Conservation (phyloP, 2,888 invertebrate species). For the Cancer borealis region DNA sequence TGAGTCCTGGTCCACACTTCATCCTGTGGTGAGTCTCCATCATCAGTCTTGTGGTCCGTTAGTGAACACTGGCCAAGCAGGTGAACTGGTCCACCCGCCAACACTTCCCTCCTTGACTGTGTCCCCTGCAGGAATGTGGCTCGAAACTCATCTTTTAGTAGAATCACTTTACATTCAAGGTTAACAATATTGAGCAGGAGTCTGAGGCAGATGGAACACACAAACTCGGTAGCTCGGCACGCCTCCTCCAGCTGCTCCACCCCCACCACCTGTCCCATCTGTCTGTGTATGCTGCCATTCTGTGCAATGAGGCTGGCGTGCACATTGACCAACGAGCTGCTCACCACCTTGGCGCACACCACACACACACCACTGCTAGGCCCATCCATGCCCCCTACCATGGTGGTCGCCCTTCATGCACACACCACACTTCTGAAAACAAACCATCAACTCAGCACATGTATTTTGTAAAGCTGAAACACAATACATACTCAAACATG, state of each 20-base stretch:
- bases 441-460: background rate
- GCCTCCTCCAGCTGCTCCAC: slow-evolving; percentile 48
- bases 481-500: too few relatives aligned
- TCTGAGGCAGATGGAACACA: slow-evolving; percentile 43
- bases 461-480: too few relatives aligned
- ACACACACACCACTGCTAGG: background rate
- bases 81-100: background rate
- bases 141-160: slow-evolving; percentile 45
- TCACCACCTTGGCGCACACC: slow-evolving; percentile 49
- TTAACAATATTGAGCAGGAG: slow-evolving; percentile 53
- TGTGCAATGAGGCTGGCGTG: slow-evolving; percentile 46
- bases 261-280: slow-evolving; percentile 52
- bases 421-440: slow-evolving; percentile 8
- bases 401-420: background rate
- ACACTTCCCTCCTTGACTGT: background rate
- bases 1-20: background rate
- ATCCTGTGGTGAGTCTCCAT: background rate
- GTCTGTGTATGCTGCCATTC: slow-evolving; percentile 55
- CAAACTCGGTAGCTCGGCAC: slow-evolving; percentile 28
- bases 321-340: slow-evolving; percentile 15
- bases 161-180: slow-evolving; percentile 43
- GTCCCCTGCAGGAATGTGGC: slow-evolving; percentile 49
- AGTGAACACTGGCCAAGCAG: background rate
- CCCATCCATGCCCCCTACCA: slow-evolving; percentile 16
- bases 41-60: background rate